A percentile compares a stretch with the other conserved stretches of the same genome.
These are phyloP conservation scores for Paraplagusia blochii DNA, from an alignment of 2,113 vertebrate species.

Conservation along the genomic window DNA sequence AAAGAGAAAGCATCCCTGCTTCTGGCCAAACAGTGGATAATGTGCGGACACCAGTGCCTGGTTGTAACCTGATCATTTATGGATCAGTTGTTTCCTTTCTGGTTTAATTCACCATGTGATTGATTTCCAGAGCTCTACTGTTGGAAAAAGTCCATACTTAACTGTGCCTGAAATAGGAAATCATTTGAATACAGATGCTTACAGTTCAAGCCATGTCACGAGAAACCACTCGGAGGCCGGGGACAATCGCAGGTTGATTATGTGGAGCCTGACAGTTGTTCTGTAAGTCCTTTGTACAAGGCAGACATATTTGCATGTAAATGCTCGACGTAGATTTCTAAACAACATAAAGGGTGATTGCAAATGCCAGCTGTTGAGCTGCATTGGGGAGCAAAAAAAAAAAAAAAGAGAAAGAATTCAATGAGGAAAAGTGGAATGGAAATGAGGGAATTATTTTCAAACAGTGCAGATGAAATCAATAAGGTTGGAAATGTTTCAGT, in stretches of 20 bases:
- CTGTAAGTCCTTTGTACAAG: conserved; percentile 70
- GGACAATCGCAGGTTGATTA: conserved; percentile 83
- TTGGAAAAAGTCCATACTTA: conserved; percentile 74
- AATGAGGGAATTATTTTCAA: conserved; percentile 72
- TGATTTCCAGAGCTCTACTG: conserved; percentile 79
- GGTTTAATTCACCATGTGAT: conserved; percentile 86
- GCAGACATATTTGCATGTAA: conserved; percentile 79
- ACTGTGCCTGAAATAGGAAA: conserved; percentile 73
- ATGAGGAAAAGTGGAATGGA: conserved; percentile 67
- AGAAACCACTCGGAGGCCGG: conserved; percentile 67
- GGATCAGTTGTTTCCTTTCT: conserved; percentile 83
- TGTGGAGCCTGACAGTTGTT: conserved; percentile 75
- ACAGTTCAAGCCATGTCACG: conserved; percentile 67
- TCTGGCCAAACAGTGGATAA: conserved; percentile 67
- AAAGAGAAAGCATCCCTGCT: conserved; percentile 45
- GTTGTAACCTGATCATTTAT: conserved; percentile 83
- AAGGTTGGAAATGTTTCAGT: conserved; percentile 43
- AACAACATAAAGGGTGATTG: conserved; percentile 76
- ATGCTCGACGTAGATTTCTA: conserved; percentile 75
- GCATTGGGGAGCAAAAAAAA: conserved; percentile 49
- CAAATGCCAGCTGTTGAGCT: conserved; percentile 70
- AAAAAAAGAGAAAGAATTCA: conserved; percentile 72
- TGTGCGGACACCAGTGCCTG: conserved; percentile 69
- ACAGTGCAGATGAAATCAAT: conserved; percentile 71
- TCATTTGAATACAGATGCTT: conserved; percentile 76